These are phyloP conservation scores for Holothuria glaberrima DNA, from an alignment of 35 echinoderm and acorn worm species.

Conservation along the genomic window DNA sequence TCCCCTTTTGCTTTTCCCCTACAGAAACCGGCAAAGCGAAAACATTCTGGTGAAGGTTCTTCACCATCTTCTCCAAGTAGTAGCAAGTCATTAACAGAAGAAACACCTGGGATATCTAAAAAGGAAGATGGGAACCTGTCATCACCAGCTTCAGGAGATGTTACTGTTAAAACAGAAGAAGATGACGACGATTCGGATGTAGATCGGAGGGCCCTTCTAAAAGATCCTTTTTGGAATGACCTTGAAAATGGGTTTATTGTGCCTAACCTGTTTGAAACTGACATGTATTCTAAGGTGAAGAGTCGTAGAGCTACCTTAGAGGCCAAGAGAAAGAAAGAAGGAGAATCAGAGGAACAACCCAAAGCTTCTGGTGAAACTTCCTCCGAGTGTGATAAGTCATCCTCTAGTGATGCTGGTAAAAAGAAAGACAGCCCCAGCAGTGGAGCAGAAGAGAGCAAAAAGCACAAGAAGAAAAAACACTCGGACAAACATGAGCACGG, in stretches of 20 bases:
- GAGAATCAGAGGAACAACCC: not conserved
- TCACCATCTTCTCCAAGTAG: constrained; percentile 9
- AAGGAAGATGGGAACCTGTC: constrained; percentile 31
- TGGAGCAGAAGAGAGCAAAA: not conserved
- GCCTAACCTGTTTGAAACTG: constrained; percentile 66
- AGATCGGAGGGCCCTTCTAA: constrained; percentile 41
- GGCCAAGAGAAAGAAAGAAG: constrained; percentile 70
- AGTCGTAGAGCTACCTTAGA: constrained; percentile 75
- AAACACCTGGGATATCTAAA: not conserved
- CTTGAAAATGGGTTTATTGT: constrained; percentile 82
- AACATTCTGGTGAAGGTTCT: constrained; percentile 48
- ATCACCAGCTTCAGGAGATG: not conserved
- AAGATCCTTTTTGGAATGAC: constrained; percentile 94
- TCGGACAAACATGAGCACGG: constrained; percentile 36
- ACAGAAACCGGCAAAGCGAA: constrained; percentile 42
- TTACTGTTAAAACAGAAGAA: constrained; percentile 11
- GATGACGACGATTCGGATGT: constrained; percentile 45
- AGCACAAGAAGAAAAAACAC: constrained; percentile 41
- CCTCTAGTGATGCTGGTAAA: not conserved
- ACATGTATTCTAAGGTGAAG: constrained; percentile 98
- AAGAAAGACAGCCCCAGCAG: constrained; percentile 36
- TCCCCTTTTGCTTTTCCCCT: not conserved
- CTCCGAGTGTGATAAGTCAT: constrained; percentile 9
- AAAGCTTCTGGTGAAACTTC: not conserved
- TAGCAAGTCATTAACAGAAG: constrained; percentile 20